A percentile compares a stretch with the other conserved stretches of the same genome.
Evolutionary conservation across 2,888 invertebrate genomes (phyloP).

Genomic region (Parnassius orleans): DNA sequence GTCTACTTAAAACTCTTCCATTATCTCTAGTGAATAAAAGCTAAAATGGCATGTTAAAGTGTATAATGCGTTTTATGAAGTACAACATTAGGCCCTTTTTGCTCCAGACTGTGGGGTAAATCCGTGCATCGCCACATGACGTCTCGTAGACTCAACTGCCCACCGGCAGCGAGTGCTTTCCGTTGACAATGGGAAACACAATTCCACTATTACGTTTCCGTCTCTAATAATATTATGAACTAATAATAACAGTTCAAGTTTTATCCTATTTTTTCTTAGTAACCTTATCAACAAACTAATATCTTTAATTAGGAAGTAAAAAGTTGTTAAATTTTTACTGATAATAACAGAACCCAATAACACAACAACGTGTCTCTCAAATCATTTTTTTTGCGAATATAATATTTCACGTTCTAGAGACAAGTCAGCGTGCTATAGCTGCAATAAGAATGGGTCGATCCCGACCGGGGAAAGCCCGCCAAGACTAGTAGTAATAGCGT

Average conservation of each 20-base stretch:
- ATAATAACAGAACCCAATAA: too few relatives aligned
- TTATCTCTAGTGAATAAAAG: constrained; percentile 27
- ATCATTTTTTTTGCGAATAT: too few relatives aligned
- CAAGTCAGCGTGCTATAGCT: too few relatives aligned
- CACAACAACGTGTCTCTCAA: too few relatives aligned
- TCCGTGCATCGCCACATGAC: constrained; percentile 22
- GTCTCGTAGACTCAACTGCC: constrained; percentile 14
- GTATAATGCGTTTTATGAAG: constrained; percentile 17
- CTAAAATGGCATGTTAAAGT: constrained; percentile 23
- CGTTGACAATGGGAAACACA: constrained; percentile 19
- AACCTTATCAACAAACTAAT: too few relatives aligned
- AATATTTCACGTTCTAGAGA: too few relatives aligned
- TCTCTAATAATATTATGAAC: constrained; percentile 3
- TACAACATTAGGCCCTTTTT: constrained; percentile 13
- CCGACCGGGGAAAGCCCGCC: too few relatives aligned
- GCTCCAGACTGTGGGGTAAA: constrained; percentile 5
- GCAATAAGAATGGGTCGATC: too few relatives aligned
- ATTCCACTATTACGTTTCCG: constrained; percentile 16
- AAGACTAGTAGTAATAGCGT: too few relatives aligned
- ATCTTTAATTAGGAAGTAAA: too few relatives aligned
- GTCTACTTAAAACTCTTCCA: constrained; percentile 20
- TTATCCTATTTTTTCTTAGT: too few relatives aligned
- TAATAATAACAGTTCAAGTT: not conserved
- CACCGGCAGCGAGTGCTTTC: constrained; percentile 7
- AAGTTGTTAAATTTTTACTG: too few relatives aligned